Conservation (phyloP, 2,888 invertebrate species). For the Eilema griseolum region DNA sequence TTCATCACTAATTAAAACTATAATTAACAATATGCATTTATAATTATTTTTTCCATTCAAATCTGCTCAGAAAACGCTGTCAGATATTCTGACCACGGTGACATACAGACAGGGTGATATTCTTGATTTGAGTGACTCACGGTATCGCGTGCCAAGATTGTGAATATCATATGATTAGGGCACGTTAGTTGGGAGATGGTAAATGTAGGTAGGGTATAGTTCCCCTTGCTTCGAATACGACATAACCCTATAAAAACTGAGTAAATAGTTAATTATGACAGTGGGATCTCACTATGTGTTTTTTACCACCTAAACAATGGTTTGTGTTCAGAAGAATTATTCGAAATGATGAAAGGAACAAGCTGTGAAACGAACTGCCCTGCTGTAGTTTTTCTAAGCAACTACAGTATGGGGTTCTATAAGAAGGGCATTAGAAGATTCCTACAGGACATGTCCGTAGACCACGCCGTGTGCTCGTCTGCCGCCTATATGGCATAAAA, state of each 20-base stretch:
- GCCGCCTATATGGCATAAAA: too few relatives aligned
- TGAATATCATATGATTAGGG: constrained; percentile 19
- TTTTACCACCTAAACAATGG: too few relatives aligned
- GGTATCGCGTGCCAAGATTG: constrained; percentile 10
- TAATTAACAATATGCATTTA: neutral
- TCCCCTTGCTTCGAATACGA: neutral
- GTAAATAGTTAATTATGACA: too few relatives aligned
- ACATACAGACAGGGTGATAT: constrained; percentile 31
- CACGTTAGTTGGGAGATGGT: constrained; percentile 7
- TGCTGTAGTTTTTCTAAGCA: too few relatives aligned
- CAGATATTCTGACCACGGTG: constrained; percentile 14
- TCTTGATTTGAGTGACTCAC: constrained; percentile 40
- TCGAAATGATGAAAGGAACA: too few relatives aligned
- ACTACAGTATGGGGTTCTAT: too few relatives aligned
- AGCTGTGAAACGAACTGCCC: too few relatives aligned
- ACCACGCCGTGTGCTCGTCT: too few relatives aligned
- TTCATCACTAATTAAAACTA: constrained; percentile 10
- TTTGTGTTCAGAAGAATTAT: too few relatives aligned
- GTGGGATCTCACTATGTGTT: too few relatives aligned
- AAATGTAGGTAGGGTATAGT: neutral
- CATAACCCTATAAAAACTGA: neutral
- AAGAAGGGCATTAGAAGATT: too few relatives aligned
- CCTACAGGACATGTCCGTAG: too few relatives aligned
- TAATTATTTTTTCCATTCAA: constrained; percentile 19
- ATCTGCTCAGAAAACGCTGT: neutral